phyloP scores from a whole-genome alignment of 2,888 invertebrate genomes.

The Trachelus tabidus region DNA sequence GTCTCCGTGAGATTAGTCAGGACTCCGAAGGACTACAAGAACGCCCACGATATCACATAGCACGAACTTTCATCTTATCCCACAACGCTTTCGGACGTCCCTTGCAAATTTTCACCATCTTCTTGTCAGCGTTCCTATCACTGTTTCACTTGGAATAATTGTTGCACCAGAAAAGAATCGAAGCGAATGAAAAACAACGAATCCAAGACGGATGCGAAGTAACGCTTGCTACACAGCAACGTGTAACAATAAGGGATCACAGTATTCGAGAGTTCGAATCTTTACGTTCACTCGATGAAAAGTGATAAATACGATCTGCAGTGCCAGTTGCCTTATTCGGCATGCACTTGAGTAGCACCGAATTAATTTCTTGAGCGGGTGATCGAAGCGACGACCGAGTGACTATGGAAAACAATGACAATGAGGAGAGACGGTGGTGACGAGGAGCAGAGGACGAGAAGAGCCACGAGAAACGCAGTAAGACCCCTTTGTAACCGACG shows the following conservation, averaged over 20 bases:
- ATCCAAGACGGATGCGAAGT: neutral
- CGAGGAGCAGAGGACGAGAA: conserved; percentile 23
- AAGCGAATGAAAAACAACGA: neutral
- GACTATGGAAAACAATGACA: neutral
- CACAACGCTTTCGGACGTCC: neutral
- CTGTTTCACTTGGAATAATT: neutral
- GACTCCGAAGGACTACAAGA: neutral
- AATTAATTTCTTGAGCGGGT: neutral
- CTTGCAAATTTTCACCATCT: neutral
- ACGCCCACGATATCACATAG: neutral
- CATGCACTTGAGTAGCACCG: neutral
- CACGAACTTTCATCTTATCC: neutral
- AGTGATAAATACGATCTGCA: neutral
- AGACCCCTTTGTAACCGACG: conserved; percentile 40
- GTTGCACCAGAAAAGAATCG: neutral
- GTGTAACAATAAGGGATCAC: neutral
- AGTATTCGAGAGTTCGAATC: neutral
- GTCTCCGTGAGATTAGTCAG: neutral
- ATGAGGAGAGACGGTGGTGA: neutral
- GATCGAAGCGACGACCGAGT: neutral
- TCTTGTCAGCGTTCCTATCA: neutral
- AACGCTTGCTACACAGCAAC: neutral
- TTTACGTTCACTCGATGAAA: neutral
- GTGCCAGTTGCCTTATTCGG: neutral
- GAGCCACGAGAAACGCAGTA: neutral